Base-by-base conservation (phyloP, 2,797 vertebrate genomes). In the Gastrophryne carolinensis region DNA sequence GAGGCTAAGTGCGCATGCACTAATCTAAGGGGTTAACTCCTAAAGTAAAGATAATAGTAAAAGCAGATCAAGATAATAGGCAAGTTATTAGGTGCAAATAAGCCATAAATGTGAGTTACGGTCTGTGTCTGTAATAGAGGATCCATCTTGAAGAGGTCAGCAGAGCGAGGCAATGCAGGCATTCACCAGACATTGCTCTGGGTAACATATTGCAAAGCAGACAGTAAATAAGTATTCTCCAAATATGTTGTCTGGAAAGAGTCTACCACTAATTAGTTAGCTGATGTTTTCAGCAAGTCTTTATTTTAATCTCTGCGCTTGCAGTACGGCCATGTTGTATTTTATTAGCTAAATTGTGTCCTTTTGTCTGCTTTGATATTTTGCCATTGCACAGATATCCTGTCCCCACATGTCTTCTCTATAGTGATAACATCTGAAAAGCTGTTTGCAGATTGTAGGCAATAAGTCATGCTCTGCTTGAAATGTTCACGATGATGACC, bases 401-500 rank as follows among this genome's bases (percentile, higher is more conserved):
- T 69, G 57, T 84, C 85, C 79, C 78, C 83, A 84, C 79, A 75
- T 87, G 81, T 80, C 83, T 66, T 70, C 13, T 0, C 0, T n/a
- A 32, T 80, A 83, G 79, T 81, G 87, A 78, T 85, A 83, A 73
- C 84, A 74, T 63, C 50, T 80, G 77, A 79, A 80, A 73, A 39
- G 66, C 54, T 83, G 62, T 78, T 82, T 80, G 35, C 79, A 60
- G 2, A 77, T 86, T 84, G 64, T 54, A 32, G 30, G 39, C 50
- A 56, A 65, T 82, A 82, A 57, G 65, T 79, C 82, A 24, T 37
- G 23, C 61, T 80, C 73, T 77, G 37, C 23, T 0, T 66, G 56
- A 63, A 58, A 71, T 29, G 3, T 79, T 78, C 49, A 44, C 72
- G 72, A 32, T 73, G 35, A 34, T 83, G 81, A 75, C 81, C 77